These are phyloP conservation scores for Portunus trituberculatus DNA, from an alignment of 1,140 invertebrate genomes.

Conservation along the genomic window DNA sequence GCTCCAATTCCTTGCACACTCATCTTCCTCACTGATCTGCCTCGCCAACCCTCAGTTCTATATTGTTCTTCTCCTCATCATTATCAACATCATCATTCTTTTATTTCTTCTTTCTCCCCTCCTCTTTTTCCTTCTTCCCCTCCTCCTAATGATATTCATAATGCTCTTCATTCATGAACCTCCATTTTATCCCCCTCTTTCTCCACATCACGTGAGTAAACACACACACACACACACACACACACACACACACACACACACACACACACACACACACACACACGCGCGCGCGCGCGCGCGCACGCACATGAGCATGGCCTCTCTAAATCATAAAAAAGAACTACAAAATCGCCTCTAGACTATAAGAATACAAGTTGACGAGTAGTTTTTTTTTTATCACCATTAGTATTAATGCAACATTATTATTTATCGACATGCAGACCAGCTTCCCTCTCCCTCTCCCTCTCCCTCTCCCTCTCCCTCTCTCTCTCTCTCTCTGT, in stretches of 20 bases:
- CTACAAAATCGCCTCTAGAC: too few relatives aligned
- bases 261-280: conserved; percentile 8
- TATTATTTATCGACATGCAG: neutral
- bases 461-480: neutral
- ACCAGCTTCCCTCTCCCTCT: neutral
- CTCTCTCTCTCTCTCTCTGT: neutral
- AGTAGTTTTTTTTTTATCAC: too few relatives aligned
- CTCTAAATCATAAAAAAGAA: too few relatives aligned
- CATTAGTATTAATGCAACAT: neutral
- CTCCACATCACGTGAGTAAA: neutral
- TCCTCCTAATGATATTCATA: neutral
- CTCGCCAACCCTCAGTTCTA: too few relatives aligned
- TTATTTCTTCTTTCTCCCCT: neutral
- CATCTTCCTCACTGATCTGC: too few relatives aligned
- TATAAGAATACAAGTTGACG: too few relatives aligned
- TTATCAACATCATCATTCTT: neutral
- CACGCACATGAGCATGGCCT: too few relatives aligned
- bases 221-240: conserved; percentile 48
- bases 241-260: conserved; percentile 41
- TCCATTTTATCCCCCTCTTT: neutral
- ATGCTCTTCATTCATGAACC: neutral
- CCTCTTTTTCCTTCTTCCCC: neutral
- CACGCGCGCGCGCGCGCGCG: too few relatives aligned
- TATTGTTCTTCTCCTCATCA: too few relatives aligned
- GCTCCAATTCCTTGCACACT: too few relatives aligned